phyloP scores from a whole-genome alignment of 1,140 invertebrate genomes.

The Scaptomyza hsui region DNA sequence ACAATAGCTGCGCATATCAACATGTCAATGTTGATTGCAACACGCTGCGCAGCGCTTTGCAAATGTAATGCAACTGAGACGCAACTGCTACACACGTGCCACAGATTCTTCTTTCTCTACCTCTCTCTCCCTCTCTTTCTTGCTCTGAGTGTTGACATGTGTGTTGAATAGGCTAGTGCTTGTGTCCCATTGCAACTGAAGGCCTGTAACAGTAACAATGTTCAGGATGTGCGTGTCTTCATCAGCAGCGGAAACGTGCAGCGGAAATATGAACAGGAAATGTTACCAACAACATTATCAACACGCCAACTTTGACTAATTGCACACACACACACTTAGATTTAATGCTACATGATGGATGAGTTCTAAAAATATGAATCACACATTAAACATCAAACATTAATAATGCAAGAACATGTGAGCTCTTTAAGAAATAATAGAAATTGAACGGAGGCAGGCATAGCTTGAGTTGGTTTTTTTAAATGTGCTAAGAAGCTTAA shows the following conservation, averaged over 20 bases:
- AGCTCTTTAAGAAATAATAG: neutral
- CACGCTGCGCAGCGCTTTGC: slow-evolving; percentile 12
- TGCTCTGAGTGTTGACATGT: slow-evolving; percentile 17
- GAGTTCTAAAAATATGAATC: neutral
- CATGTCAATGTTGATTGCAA: slow-evolving; percentile 73
- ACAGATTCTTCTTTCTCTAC: neutral
- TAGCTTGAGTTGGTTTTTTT: no score
- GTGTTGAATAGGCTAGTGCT: slow-evolving; percentile 18
- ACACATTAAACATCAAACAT: neutral
- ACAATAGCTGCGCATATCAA: slow-evolving; percentile 52
- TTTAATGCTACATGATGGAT: slow-evolving; percentile 9
- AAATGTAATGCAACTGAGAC: slow-evolving; percentile 50
- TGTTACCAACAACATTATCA: slow-evolving; percentile 73
- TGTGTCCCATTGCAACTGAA: slow-evolving; percentile 3
- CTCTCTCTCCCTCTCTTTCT: neutral
- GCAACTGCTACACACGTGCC: slow-evolving; percentile 35
- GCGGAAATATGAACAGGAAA: slow-evolving; percentile 79
- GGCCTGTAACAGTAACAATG: neutral
- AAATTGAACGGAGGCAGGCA: no score
- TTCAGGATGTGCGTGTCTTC: slow-evolving; percentile 61
- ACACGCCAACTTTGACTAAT: slow-evolving; percentile 66
- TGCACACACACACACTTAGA: slow-evolving; percentile 50
- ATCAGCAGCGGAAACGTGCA: slow-evolving; percentile 61
- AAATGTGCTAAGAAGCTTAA: no score
- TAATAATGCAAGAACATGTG: neutral